Base-by-base conservation (phyloP, 2,888 invertebrate genomes). In the Apotomis betuletana region DNA sequence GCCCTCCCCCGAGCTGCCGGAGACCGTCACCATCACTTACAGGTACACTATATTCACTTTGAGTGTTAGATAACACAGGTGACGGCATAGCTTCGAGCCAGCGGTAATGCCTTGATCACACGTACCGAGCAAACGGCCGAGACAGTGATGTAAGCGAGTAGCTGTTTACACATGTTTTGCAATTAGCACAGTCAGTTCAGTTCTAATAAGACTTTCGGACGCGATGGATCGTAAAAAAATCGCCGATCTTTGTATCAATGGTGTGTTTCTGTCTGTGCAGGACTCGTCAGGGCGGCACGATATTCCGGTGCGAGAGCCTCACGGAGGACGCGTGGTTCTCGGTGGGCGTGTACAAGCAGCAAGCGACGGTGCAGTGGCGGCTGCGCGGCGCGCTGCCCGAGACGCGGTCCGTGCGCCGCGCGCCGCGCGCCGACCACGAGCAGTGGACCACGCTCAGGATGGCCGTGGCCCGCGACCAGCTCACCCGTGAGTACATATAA, bases 241-340 rank as follows among this genome's bases (percentile, higher is more conserved):
- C n/a, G n/a, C n/a, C n/a, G 44, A 44, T 6, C 44, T 44, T 10
- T 27, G 27, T 52, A 5, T 5, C 10, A 52, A 52, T 52, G 10
- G 27, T 27, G 27, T 27, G 27, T 27, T 52, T 52, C 4, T 52
- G 4, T 10, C 0, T 13, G 13, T 8, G 2, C 78, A 94, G 96
- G 80, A 96, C 96, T 27, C 95, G 96, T 79, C 94, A 95, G 15
- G 97, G 97, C 77, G 98, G 97, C 70, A 97, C 96, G 3, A 84
- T 97, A 46, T 91, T 98, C 80, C 96, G 96, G 80, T 95, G 96
- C 44, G 94, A 95, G 78, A 90, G 91, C 55, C 93, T 88, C 5
- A 90, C 92, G 75, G 94, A 86, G 70, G 77, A 46, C 93, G 10
- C 54, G 3, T 87, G 87, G 90, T 96, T 97, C 87, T 95, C 95